These are phyloP conservation scores for Onychomys torridus DNA, from an alignment of 2,797 vertebrate genomes.

Conservation along the genomic window DNA sequence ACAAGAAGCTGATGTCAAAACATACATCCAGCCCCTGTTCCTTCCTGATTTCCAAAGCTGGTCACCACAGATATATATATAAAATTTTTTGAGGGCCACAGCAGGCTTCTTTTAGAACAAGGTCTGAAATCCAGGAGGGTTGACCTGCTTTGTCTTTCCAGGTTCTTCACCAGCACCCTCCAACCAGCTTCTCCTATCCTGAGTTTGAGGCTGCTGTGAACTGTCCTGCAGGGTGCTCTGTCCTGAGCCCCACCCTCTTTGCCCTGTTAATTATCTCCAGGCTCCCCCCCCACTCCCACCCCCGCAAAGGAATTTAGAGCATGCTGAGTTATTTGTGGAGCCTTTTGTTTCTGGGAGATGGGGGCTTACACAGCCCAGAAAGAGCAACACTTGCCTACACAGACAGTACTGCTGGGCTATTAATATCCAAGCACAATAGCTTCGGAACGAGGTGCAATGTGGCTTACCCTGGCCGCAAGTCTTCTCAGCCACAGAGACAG, in stretches of 20 bases:
- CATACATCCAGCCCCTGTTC: neutral
- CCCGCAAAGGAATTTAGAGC: constrained; percentile 82
- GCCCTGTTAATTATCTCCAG: constrained; percentile 56
- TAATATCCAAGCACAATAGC: constrained; percentile 68
- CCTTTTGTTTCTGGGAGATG: constrained; percentile 79
- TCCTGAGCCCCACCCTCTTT: constrained; percentile 3
- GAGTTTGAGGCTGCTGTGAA: neutral
- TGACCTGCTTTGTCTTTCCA: neutral
- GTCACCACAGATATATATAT: neutral
- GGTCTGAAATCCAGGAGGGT: neutral
- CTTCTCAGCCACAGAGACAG: neutral
- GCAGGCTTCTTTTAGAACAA: neutral
- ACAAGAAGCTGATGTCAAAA: neutral
- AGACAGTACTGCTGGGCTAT: constrained; percentile 73
- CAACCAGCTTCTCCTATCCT: neutral
- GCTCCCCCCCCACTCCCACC: constrained; percentile 54
- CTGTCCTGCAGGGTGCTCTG: neutral
- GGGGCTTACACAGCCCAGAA: constrained; percentile 74
- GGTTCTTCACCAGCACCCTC: neutral
- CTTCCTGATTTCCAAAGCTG: neutral
- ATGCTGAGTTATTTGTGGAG: constrained; percentile 82
- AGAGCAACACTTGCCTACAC: constrained; percentile 77
- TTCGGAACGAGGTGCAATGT: constrained; percentile 48
- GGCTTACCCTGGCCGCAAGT: constrained; percentile 37
- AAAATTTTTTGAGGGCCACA: neutral